Percentiles rank a stretch among this genome's conserved stretches.
phyloP scores from a whole-genome alignment of 1,140 invertebrate genomes.

The Euwallacea fornicatus region DNA sequence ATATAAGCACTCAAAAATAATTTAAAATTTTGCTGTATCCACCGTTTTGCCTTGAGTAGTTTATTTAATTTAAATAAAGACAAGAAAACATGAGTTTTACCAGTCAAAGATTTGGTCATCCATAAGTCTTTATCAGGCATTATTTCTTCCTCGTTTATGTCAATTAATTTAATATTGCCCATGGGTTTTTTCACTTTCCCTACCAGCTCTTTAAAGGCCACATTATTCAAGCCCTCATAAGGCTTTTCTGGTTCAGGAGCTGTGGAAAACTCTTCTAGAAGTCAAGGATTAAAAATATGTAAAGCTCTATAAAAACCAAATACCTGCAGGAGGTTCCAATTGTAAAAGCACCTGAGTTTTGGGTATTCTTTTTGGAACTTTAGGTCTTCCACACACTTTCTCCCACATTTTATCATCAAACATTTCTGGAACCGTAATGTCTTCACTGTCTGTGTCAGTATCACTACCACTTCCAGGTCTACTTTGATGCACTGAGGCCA shows the following conservation, averaged over 20 bases:
- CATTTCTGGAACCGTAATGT: conserved; percentile 47
- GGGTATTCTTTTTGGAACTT: conserved; percentile 31
- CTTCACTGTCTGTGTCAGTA: conserved; percentile 46
- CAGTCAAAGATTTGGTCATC: conserved; percentile 77
- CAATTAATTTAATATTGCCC: conserved; percentile 57
- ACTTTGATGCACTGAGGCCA: too few species aligned
- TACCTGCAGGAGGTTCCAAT: background rate
- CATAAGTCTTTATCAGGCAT: conserved; percentile 77
- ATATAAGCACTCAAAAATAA: too few species aligned
- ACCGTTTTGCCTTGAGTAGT: background rate
- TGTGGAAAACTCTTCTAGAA: conserved; percentile 21
- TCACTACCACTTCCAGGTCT: conserved; percentile 23
- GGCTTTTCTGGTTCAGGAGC: conserved; percentile 50
- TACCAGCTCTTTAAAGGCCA: conserved; percentile 49
- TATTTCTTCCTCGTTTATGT: conserved; percentile 82
- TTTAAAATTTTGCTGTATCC: too few species aligned
- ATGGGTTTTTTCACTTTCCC: conserved; percentile 42
- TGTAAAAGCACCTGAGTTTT: background rate
- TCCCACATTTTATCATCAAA: conserved; percentile 52
- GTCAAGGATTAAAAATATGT: background rate
- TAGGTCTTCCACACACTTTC: conserved; percentile 46
- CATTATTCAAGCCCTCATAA: conserved; percentile 51
- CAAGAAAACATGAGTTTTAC: conserved; percentile 2
- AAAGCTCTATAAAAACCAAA: background rate
- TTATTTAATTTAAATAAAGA: background rate